Base-by-base conservation (phyloP, 2,113 vertebrate genomes). In the Xiphias gladius region DNA sequence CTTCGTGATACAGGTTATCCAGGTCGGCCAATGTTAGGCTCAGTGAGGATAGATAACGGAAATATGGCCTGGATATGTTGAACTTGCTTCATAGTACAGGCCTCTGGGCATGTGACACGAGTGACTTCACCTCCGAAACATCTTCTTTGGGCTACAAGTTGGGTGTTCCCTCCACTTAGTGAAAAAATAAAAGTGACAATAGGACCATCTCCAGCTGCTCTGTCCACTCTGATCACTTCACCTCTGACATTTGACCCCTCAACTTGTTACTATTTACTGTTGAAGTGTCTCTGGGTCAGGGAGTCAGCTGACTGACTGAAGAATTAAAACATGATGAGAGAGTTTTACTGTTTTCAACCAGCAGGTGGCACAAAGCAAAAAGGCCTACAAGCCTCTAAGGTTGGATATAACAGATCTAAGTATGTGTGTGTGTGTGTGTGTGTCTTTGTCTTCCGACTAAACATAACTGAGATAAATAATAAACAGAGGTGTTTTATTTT, bases 361-460 rank as follows among this genome's bases (percentile, higher is more conserved):
- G 57, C 86, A 90, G 89, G 86, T 59, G 89, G 89, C 52, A n/a
- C 65, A 80, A 5, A 26, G 24, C 13, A 48, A 26, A 22, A n/a
- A 52, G 43, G 35, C 22, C 74, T 1, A 2, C 6, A 66, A 24
- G 9, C 17, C 43, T 17, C 1, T 1, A 16, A 16, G 9, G 13
- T 7, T n/a, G 9, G 41, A 54, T 30, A n/a, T 11, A 2, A 13
- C 24, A 65, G 6, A 12, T 5, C 6, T 10, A 16, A 35, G 10
- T 43, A 13, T 26, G 16, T 79, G 46, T 28, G 0, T 76, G 32
- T 35, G 32, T 35, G 32, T 35, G 32, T 4, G 32, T 35, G 32
- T 3, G 32, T 35, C 3, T 3, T 1, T 17, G 3, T 35, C 6
- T 35, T 35, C 32, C 4, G 66, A 52, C 46, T 35, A 35, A 32